phyloP scores from a whole-genome alignment of 2,888 invertebrate genomes.

The Eristalis tenax region DNA sequence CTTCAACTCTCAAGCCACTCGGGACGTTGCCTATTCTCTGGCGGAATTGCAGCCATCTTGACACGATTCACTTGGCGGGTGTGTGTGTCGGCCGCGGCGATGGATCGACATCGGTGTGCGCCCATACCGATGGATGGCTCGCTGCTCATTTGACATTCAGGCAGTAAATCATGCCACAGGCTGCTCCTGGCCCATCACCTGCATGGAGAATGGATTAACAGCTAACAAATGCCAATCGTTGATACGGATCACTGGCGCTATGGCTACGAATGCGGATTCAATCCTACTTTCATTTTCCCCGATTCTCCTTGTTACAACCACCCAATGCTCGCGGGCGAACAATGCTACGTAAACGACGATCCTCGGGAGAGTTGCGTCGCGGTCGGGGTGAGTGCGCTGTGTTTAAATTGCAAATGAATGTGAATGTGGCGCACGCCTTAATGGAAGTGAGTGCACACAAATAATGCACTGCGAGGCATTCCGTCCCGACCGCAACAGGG shows the following conservation, averaged over 20 bases:
- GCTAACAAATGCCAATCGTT: constrained; percentile 27
- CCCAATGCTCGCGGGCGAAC: neutral
- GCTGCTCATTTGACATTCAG: constrained; percentile 57
- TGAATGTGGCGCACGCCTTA: constrained; percentile 40
- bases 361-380: neutral
- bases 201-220: constrained; percentile 3
- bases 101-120: constrained; percentile 16
- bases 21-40: constrained; percentile 40
- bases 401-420: constrained; percentile 59
- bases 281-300: constrained; percentile 27
- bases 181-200: neutral
- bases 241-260: constrained; percentile 20
- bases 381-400: constrained; percentile 20
- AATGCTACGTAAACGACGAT: neutral
- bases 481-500: neutral
- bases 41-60: constrained; percentile 5
- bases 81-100: neutral
- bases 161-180: constrained; percentile 55
- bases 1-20: constrained; percentile 61
- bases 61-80: constrained; percentile 49
- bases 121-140: constrained; percentile 12
- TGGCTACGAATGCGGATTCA: constrained; percentile 38
- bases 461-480: neutral
- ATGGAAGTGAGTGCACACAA: constrained; percentile 3
- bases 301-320: neutral